Conservation (phyloP, 2,113 vertebrate genomes). For the Nannobrachium achirus region DNA sequence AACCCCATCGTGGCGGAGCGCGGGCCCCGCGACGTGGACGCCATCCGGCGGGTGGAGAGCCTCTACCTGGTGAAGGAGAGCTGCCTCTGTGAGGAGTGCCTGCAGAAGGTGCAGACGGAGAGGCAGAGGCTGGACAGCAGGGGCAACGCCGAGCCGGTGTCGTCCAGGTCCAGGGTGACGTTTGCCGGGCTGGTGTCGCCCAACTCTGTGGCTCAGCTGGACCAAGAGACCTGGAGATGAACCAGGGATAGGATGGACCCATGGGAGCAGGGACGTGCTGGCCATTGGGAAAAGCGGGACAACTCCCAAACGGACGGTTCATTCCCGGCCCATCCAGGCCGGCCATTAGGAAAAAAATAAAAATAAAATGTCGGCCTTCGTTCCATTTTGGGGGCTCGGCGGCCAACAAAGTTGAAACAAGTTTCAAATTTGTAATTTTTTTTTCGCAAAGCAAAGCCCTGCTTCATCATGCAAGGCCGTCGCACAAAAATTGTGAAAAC, state of each 20-base stretch:
- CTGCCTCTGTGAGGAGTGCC: constrained; percentile 83
- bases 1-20: constrained; percentile 81
- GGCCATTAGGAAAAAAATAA: too few species aligned
- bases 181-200: constrained; percentile 75
- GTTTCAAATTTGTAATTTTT: too few species aligned
- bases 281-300: too few species aligned
- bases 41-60: constrained; percentile 61
- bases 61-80: constrained; percentile 82
- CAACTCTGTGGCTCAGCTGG: constrained; percentile 76
- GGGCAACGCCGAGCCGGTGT: background rate
- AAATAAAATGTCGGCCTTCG: too few species aligned
- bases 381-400: too few species aligned
- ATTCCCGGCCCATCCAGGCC: too few species aligned
- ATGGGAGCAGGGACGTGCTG: too few species aligned
- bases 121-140: constrained; percentile 73
- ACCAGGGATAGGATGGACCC: background rate
- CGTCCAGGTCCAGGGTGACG: constrained; percentile 44
- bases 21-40: background rate
- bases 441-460: too few species aligned
- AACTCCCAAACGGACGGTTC: too few species aligned
- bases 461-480: too few species aligned
- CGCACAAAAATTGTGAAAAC: too few species aligned
- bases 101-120: constrained; percentile 71
- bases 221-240: constrained; percentile 77
- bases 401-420: too few species aligned